Conservation (phyloP, 1,140 invertebrate genomes). For the Drosophila erecta region DNA sequence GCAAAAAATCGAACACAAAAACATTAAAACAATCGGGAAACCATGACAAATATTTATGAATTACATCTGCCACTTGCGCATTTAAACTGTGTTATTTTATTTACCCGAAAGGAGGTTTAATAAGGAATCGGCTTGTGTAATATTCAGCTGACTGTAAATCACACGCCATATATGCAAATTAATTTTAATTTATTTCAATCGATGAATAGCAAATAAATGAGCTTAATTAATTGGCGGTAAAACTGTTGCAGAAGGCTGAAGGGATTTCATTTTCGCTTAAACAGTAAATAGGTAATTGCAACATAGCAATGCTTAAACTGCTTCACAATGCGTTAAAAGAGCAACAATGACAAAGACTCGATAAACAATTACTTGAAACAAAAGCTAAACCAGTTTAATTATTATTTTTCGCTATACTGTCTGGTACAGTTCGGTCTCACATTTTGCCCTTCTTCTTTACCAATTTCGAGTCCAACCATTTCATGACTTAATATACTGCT, state of each 20-base stretch:
- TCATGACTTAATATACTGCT: neutral
- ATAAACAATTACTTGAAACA: too few species aligned
- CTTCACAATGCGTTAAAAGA: neutral
- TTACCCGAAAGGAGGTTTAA: neutral
- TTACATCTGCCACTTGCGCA: constrained; percentile 34
- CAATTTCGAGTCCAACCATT: too few species aligned
- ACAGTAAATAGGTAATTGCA: neutral
- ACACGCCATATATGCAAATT: constrained; percentile 33
- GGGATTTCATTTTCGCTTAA: constrained; percentile 6
- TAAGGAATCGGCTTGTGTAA: neutral
- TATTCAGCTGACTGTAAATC: constrained; percentile 30
- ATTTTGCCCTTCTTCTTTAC: too few species aligned
- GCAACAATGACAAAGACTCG: too few species aligned
- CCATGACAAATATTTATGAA: constrained; percentile 58
- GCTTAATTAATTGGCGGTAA: constrained; percentile 57
- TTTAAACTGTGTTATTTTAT: constrained; percentile 47
- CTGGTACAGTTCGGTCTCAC: too few species aligned
- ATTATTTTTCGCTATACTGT: too few species aligned
- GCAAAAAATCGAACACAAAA: constrained; percentile 1
- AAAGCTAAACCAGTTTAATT: too few species aligned
- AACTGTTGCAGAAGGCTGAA: constrained; percentile 1
- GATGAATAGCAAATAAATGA: constrained; percentile 55
- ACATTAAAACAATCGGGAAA: constrained; percentile 13
- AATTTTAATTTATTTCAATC: constrained; percentile 45
- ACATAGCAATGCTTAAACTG: neutral